phyloP scores from a whole-genome alignment of 1,140 invertebrate genomes.

The Formica exsecta region DNA sequence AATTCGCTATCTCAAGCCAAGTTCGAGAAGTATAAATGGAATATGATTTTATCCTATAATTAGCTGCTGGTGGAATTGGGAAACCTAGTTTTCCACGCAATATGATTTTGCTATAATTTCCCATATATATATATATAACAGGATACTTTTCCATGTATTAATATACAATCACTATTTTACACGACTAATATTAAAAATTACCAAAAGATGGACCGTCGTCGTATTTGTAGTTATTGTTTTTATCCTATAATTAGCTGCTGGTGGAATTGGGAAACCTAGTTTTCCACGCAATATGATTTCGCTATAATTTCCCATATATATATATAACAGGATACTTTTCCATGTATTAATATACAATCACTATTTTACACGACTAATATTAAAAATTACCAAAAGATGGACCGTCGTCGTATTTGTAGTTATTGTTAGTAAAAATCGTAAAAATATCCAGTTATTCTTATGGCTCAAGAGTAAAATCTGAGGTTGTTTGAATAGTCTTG shows the following conservation, averaged over 20 bases:
- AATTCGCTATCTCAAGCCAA: slow-evolving; percentile 45
- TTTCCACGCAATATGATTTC: slow-evolving; percentile 10
- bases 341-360: slow-evolving; percentile 23
- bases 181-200: not conserved
- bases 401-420: not conserved
- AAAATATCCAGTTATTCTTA: not conserved
- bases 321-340: slow-evolving; percentile 39
- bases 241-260: slow-evolving; percentile 34
- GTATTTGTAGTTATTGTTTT: slow-evolving; percentile 15
- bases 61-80: slow-evolving; percentile 38
- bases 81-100: slow-evolving; percentile 20
- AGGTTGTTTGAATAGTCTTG: not conserved
- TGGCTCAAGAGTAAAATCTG: not conserved
- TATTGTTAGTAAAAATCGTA: not conserved
- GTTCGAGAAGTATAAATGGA: slow-evolving; percentile 63
- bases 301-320: not conserved
- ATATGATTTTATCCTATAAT: slow-evolving; percentile 54
- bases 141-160: slow-evolving; percentile 42
- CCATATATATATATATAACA: not conserved
- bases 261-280: slow-evolving; percentile 44
- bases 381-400: not conserved
- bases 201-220: not conserved
- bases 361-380: not conserved
- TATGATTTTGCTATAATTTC: slow-evolving; percentile 16
- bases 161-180: not conserved